Evolutionary conservation across 2,113 vertebrate genomes (phyloP), one percentile per base, ranked within the genome.

Genomic region (Mesembrinibis cayennensis): DNA sequence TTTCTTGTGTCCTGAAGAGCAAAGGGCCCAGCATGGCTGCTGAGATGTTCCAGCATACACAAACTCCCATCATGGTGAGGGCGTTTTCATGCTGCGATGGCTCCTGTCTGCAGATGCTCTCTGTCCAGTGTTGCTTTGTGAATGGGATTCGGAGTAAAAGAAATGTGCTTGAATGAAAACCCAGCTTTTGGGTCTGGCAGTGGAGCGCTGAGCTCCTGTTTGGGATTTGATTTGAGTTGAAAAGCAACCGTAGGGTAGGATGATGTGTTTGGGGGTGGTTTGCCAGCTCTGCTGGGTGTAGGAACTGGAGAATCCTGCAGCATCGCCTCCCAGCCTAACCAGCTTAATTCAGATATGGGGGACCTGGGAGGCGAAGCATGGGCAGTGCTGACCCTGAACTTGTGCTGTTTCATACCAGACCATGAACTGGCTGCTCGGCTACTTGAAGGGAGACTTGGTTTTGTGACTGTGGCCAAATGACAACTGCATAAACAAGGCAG

Each of bases 51-150:
- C 47, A 58, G 6, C 3, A 5, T 9, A 44, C 23, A 8, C 58
- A 55, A n/a, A 22, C 26, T 74, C 47, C 20, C 22, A 7, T 11
- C 23, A 7, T 0, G 0, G 29, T 0, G 0, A 74, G 58, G 25
- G 42, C 1, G 0, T 52, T 80, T 80, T 38, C 47, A 13, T n/a
- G 14, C 55, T 13, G 2, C 2, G 0, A 44, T 6, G 61, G 82
- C 84, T 94, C 49, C 66, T 62, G 67, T 36, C 66, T 83, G 55
- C 59, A 74, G 69, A 30, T 5, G 2, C 5, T 0, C 1, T 42
- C 50, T 67, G 50, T 66, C 73, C 62, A 20, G 34, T 6, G 16
- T 9, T 0, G 1, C 27, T 73, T 72, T 65, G 30, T 65, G 52
- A 92, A 87, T 22, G 36, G 61, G 20, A 83, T 65, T 71, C 2